A percentile compares a stretch with the other conserved stretches of the same genome.
Evolutionary conservation across 2,113 vertebrate genomes (phyloP).

Genomic region (Mustela lutreola): DNA sequence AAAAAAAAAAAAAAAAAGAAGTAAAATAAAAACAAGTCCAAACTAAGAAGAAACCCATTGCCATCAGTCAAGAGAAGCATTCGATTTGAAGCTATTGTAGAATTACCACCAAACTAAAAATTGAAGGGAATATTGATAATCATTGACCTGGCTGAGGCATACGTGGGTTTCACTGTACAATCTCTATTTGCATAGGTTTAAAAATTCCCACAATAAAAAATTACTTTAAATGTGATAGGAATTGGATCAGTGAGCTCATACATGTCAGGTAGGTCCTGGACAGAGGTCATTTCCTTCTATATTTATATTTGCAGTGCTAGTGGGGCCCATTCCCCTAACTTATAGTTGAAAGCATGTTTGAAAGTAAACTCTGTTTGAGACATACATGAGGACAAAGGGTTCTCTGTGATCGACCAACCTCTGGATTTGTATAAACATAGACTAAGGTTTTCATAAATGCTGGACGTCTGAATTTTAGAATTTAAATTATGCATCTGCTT

Average conservation of each 20-base stretch:
- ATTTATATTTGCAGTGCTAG: slow-evolving; percentile 12
- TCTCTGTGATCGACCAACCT: background rate
- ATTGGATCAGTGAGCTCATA: background rate
- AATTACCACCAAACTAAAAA: slow-evolving; percentile 29
- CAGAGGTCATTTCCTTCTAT: background rate
- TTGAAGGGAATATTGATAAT: background rate
- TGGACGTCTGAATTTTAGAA: slow-evolving; percentile 47
- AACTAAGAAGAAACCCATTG: background rate
- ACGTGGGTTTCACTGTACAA: background rate
- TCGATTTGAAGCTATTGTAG: background rate
- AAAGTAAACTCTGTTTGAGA: slow-evolving; percentile 41
- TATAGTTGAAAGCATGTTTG: slow-evolving; percentile 6
- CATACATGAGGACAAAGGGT: background rate
- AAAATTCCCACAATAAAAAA: slow-evolving; percentile 38
- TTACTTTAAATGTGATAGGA: background rate
- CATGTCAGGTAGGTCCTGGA: background rate
- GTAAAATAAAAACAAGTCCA: slow-evolving; percentile 8
- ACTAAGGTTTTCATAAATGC: slow-evolving; percentile 22
- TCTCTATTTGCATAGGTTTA: background rate
- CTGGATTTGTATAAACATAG: background rate
- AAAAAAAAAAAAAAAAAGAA: background rate
- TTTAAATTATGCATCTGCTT: slow-evolving; percentile 33
- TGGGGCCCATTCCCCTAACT: background rate
- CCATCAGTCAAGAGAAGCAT: background rate
- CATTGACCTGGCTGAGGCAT: background rate